These are phyloP conservation scores for Diadema setosum DNA, from an alignment of 35 echinoderm and acorn worm genomes.

Conservation along the genomic window DNA sequence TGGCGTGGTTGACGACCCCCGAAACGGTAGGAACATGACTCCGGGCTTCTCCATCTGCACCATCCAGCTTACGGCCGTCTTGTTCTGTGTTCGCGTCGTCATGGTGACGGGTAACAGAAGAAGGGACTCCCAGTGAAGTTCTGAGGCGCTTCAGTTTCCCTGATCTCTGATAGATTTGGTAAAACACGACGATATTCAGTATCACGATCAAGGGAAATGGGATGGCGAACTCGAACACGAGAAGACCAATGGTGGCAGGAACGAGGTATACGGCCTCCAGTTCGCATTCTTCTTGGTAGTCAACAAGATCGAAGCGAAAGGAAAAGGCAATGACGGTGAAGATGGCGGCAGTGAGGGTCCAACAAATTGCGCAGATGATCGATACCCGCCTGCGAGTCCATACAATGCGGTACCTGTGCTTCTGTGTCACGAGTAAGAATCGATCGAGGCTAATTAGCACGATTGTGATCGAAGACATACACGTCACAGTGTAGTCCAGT, in stretches of 20 bases:
- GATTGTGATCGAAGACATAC: constrained; percentile 19
- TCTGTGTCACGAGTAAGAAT: constrained; percentile 3
- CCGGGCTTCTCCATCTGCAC: not conserved
- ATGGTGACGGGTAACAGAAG: not conserved
- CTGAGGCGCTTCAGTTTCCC: not conserved
- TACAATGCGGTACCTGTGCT: not conserved
- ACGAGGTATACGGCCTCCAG: not conserved
- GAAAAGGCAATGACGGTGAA: not conserved
- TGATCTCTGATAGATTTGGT: constrained; percentile 37
- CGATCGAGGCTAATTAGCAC: constrained; percentile 52
- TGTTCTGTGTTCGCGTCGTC: not conserved
- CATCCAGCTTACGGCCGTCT: not conserved
- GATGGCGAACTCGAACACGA: constrained; percentile 29
- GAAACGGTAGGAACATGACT: not conserved
- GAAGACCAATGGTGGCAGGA: not conserved
- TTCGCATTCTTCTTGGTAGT: constrained; percentile 25
- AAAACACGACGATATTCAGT: constrained; percentile 29
- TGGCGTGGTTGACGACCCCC: not conserved
- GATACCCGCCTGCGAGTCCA: not conserved
- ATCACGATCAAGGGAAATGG: not conserved
- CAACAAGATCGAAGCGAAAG: constrained; percentile 4
- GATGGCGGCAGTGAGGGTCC: not conserved
- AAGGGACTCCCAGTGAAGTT: not conserved
- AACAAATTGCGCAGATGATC: not conserved
- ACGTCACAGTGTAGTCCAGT: constrained; percentile 1